phyloP scores from a whole-genome alignment of 2,113 vertebrate species.

The Bos taurus region ARS-UCD2.0 NC_037336.1:84787001-84787500 shows the following conservation, averaged over 20 bases:
- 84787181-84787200: neutral
- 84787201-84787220: neutral
- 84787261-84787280: neutral
- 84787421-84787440: neutral
- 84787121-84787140: neutral
- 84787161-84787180: neutral
- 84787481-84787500: neutral
- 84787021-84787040: neutral
- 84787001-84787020: neutral
- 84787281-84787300: neutral
- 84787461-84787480: neutral
- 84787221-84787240: neutral
- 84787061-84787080: neutral
- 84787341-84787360: neutral
- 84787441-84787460: neutral
- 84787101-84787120: neutral
- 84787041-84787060: neutral
- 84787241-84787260: neutral
- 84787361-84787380: neutral
- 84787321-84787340: neutral
- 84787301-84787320: neutral
- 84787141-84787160: neutral
- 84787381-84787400: neutral
- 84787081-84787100: neutral
- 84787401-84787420: neutral